Evolutionary conservation across 1,140 invertebrate genomes (phyloP), one percentile per base, ranked within the genome.

Genomic region (Dreissena rostriformis): DNA sequence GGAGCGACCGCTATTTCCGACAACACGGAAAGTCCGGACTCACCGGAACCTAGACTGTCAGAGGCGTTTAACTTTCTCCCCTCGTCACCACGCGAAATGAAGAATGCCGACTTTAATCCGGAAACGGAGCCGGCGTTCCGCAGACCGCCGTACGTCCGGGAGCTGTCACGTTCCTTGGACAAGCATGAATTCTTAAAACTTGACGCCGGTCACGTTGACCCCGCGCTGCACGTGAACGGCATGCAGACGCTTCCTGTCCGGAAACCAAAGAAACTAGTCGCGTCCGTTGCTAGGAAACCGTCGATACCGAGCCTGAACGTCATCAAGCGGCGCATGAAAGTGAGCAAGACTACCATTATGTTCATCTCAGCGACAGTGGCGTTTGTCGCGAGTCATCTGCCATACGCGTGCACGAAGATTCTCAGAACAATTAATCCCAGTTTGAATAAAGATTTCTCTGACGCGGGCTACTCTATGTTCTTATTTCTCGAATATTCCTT

Each of bases 291-390:
- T 6, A 70, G 71, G 29, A 82, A 75, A 24, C 53, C 71, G 6
- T 82, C 80, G 0, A 73, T 75, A 49, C 55, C 80, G 29, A 53
- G 53, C 0, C 49, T 82, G 4, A 66, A 22, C 1, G 72, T 29
- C 4, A 17, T 82, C 19, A 63, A 52, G 19, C 65, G 55, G 66
- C 57, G 80, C 14, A 82, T 82, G 51, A 82, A 66, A 68, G 14
- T 82, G 5, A 82, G 71, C 19, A 66, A 63, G 52, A 82, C 80
- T 8, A 82, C 80, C 28, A n/a, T 82, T 0, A 82, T 82, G 80
- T 82, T 82, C 24, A 82, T 82, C 12, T 67, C 71, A 17, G 80
- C 80, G 17, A 73, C 80, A 15, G 66, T 82, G 12, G 80, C 63
- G 5, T 82, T 73, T 68, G 61, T 82, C 39, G 63, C 61, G 0